Percentiles rank a stretch among this genome's conserved stretches.
These are phyloP conservation scores for Acipenser ruthenus DNA, from an alignment of 2,797 vertebrate genomes.

Conservation along the genomic window DNA sequence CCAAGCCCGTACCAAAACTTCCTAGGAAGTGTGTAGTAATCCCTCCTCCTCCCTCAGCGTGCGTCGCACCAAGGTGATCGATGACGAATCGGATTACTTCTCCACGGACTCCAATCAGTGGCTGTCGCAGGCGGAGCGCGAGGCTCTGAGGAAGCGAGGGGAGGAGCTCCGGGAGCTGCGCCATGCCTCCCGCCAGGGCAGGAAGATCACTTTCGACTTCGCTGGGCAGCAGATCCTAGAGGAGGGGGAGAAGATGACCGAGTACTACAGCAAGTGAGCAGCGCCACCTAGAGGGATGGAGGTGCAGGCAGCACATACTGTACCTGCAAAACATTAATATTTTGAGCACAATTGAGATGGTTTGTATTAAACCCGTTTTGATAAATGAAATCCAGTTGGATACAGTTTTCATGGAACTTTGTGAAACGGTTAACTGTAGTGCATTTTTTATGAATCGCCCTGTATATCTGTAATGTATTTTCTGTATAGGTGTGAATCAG, in stretches of 20 bases:
- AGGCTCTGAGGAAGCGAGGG: slow-evolving; percentile 71
- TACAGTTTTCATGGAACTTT: too few relatives aligned
- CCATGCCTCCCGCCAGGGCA: slow-evolving; percentile 74
- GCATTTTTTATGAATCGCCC: too few relatives aligned
- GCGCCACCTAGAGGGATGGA: not conserved
- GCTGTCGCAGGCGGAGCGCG: slow-evolving; percentile 79
- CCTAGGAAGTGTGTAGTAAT: not conserved
- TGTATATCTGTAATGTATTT: too few relatives aligned
- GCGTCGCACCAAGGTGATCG: slow-evolving; percentile 89
- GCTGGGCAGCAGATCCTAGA: slow-evolving; percentile 82
- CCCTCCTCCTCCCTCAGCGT: slow-evolving; percentile 50
- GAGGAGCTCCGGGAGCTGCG: slow-evolving; percentile 82
- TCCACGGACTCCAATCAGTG: slow-evolving; percentile 89
- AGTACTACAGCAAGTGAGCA: slow-evolving; percentile 79
- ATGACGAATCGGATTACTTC: slow-evolving; percentile 94
- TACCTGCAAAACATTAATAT: too few relatives aligned
- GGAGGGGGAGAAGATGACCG: slow-evolving; percentile 60
- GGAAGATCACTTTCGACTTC: slow-evolving; percentile 86
- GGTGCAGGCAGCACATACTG: slow-evolving; percentile 2
- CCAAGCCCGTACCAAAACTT: too few relatives aligned
- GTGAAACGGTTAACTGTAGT: too few relatives aligned
- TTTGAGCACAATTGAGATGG: too few relatives aligned
- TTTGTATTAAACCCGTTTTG: too few relatives aligned
- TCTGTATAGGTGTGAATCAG: too few relatives aligned
- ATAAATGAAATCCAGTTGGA: too few relatives aligned